These are phyloP conservation scores for Drosophila phalerata DNA, from an alignment of 2,888 invertebrate species.

Conservation along the genomic window DNA sequence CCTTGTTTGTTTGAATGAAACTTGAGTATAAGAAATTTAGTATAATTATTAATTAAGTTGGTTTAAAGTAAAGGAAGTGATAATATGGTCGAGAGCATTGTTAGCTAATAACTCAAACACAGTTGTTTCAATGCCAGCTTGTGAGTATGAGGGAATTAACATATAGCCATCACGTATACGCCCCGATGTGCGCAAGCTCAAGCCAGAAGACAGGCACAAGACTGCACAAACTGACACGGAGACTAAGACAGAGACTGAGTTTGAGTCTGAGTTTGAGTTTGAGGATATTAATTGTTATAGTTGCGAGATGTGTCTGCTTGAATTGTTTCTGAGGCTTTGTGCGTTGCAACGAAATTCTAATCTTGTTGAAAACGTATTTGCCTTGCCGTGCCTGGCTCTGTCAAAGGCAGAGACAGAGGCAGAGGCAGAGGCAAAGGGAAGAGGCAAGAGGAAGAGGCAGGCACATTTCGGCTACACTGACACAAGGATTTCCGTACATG, in stretches of 20 bases:
- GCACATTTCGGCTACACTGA: slow-evolving; percentile 80
- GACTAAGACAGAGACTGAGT: neutral
- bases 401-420: slow-evolving; percentile 54
- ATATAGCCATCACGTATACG: slow-evolving; percentile 73
- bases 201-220: slow-evolving; percentile 37
- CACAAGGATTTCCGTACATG: slow-evolving; percentile 83
- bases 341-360: slow-evolving; percentile 77
- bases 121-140: slow-evolving; percentile 38
- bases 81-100: slow-evolving; percentile 16
- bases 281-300: slow-evolving; percentile 81
- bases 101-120: slow-evolving; percentile 67
- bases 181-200: slow-evolving; percentile 58
- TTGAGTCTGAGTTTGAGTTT: slow-evolving; percentile 1
- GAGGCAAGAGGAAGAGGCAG: slow-evolving; percentile 20
- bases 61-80: slow-evolving; percentile 12
- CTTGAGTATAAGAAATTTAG: neutral
- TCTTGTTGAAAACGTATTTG: slow-evolving; percentile 82
- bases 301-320: slow-evolving; percentile 80
- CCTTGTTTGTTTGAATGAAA: neutral
- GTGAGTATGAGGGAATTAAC: slow-evolving; percentile 60
- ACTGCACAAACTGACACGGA: slow-evolving; percentile 1
- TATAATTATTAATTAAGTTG: slow-evolving; percentile 18
- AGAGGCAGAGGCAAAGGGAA: neutral
- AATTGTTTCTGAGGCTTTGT: slow-evolving; percentile 77
- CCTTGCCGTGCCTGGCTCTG: slow-evolving; percentile 55